Evolutionary conservation across 2,113 vertebrate species (phyloP).

Genomic region (Ancistrus triradiatus): DNA sequence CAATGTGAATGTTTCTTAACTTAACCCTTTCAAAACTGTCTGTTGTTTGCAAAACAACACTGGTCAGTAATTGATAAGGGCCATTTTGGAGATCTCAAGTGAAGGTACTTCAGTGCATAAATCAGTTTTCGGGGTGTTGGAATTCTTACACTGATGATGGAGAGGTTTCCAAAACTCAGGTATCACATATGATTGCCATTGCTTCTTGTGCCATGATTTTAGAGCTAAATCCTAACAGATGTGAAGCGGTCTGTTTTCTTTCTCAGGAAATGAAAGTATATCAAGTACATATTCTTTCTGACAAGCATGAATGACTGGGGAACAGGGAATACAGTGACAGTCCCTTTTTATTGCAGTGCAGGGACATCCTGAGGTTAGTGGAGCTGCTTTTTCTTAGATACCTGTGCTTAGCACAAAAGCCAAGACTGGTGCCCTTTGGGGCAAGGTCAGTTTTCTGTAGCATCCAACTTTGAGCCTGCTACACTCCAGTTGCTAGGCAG

Average conservation of each 20-base stretch:
- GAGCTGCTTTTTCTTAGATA: background rate
- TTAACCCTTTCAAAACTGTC: too few species aligned
- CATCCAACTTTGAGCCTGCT: background rate
- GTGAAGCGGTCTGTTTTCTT: background rate
- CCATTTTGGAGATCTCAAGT: too few species aligned
- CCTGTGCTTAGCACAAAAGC: background rate
- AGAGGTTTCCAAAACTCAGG: too few species aligned
- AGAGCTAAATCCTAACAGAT: background rate
- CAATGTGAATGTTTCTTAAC: too few species aligned
- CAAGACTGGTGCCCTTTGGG: background rate
- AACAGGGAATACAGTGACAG: background rate
- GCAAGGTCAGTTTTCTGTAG: background rate
- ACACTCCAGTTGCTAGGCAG: slow-evolving; percentile 19
- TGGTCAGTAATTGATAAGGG: too few species aligned
- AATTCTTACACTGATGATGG: too few species aligned
- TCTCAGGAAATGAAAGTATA: background rate
- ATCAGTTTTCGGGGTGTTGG: too few species aligned
- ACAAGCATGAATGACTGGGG: background rate
- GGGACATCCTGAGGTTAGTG: background rate
- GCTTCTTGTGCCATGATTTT: background rate
- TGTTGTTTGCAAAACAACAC: too few species aligned
- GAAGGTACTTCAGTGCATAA: slow-evolving; percentile 1
- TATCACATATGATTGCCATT: too few species aligned
- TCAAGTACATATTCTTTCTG: background rate
- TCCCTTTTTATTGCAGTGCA: background rate